These are phyloP conservation scores for Ceyx cyanopectus DNA, from an alignment of 2,113 vertebrate species.

Conservation along the genomic window DNA sequence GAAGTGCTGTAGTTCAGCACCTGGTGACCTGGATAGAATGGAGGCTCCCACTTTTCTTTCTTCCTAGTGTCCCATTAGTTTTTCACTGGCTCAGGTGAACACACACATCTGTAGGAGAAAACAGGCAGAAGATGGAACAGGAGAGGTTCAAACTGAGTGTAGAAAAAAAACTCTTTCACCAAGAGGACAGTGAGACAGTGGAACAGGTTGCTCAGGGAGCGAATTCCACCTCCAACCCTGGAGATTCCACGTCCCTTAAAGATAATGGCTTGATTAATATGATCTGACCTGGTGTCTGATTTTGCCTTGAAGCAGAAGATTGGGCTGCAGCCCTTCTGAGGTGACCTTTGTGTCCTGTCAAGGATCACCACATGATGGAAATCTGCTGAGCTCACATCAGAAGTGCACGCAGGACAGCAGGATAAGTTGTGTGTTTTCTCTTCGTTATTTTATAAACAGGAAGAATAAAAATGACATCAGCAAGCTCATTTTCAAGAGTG, in stretches of 20 bases:
- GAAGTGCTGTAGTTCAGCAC: not conserved
- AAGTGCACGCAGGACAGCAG: not conserved
- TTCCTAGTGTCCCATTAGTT: not conserved
- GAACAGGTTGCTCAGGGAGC: not conserved
- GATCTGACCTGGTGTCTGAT: not conserved
- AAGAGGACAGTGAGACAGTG: not conserved
- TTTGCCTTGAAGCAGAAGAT: not conserved
- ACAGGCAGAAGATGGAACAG: not conserved
- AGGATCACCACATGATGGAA: not conserved
- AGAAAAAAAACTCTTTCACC: not conserved
- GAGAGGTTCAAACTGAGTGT: not conserved
- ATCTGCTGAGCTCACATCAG: not conserved
- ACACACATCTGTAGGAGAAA: not conserved
- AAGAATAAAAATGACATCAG: conserved; percentile 98
- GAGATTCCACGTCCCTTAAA: not conserved
- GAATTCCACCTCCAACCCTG: not conserved
- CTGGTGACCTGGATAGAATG: not conserved
- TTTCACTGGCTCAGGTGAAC: not conserved
- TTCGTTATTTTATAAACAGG: conserved; percentile 76
- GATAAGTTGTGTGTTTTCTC: conserved; percentile 8
- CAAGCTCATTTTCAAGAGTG: conserved; percentile 98
- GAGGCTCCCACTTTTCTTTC: not conserved
- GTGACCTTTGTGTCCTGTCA: not conserved
- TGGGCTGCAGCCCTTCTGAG: not conserved
- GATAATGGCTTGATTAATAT: not conserved